phyloP scores from a whole-genome alignment of 2,888 invertebrate species.

The Eupeodes luniger region DNA sequence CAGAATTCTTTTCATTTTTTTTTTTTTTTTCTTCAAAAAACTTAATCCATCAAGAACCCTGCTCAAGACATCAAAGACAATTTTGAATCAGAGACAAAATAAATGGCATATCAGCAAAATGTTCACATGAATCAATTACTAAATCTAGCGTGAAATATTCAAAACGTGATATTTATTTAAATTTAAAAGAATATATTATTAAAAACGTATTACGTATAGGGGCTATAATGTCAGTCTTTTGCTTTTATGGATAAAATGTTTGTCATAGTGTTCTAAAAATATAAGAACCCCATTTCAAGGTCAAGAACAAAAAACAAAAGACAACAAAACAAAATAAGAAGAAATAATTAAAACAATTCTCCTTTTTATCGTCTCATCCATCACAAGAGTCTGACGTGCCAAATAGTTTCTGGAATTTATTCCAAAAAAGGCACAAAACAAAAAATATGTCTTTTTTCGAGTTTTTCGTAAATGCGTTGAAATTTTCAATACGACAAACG shows the following conservation, averaged over 20 bases:
- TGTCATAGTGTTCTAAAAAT: conserved; percentile 39
- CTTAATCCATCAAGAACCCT: not conserved
- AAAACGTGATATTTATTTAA: conserved; percentile 71
- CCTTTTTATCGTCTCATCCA: conserved; percentile 58
- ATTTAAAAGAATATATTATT: conserved; percentile 42
- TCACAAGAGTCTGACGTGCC: conserved; percentile 59
- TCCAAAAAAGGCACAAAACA: conserved; percentile 55
- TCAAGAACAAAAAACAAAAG: conserved; percentile 6
- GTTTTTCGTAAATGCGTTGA: conserved; percentile 41
- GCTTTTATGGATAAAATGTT: not conserved
- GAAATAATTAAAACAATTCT: conserved; percentile 65
- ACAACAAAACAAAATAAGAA: not conserved
- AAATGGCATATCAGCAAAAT: conserved; percentile 21
- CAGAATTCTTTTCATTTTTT: not conserved
- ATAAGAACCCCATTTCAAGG: conserved; percentile 46
- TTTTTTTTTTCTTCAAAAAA: not conserved
- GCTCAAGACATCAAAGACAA: conserved; percentile 42
- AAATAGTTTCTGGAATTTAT: conserved; percentile 74
- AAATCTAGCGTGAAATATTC: not conserved
- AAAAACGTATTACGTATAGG: conserved; percentile 44
- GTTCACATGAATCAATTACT: conserved; percentile 26
- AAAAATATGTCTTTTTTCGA: conserved; percentile 9
- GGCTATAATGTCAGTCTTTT: conserved; percentile 55
- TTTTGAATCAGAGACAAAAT: conserved; percentile 8
- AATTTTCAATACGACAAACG: conserved; percentile 22